Evolutionary conservation across 1,140 invertebrate genomes (phyloP), one percentile per base, ranked within the genome.

Genomic region (Drosophila gunungcola): DNA sequence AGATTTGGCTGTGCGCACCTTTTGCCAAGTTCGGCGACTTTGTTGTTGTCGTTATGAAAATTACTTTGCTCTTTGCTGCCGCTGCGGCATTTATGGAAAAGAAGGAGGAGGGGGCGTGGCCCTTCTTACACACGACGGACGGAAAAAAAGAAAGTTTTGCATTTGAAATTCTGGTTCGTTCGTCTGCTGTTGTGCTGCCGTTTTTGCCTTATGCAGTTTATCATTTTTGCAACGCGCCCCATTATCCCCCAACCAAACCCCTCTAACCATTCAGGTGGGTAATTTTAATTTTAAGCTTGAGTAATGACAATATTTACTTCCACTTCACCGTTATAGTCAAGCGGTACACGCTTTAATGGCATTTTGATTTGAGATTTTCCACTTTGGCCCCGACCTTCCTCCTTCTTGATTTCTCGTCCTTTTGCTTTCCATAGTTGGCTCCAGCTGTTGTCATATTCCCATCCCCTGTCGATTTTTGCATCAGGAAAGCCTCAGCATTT

Each of bases 271-370:
- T 81, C 82, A 91, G 85, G 83, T 86, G 84, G 82, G 85, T 84
- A 90, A 91, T 90, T 91, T 91, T 84, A 91, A 91, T 91, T 90
- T 86, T 91, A 91, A 91, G 89, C 85, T 80, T 91, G 85, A 91
- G 85, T 91, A 91, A 91, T 91, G 90, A 91, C 85, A 90, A 91
- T 91, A 91, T 91, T 91, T 91, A 91, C 80, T 91, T 91, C 89
- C 78, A 88, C 84, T 89, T 83, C 64, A 63, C 63, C 83, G 67
- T 70, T 70, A 70, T 70, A 70, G 64, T 70, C 84, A 77, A 89
- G 69, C 84, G 83, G 70, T 76, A 76, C 85, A 81, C 81, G 84
- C 84, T 89, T 89, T 89, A 89, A 89, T 89, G 84, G 80, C 85
- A 84, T 89, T 89, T 89, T 89, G 84, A 89, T 89, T 89, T 84